These are phyloP conservation scores for Ascidia mentula DNA, from an alignment of 23 tunicate species.

Conservation along the genomic window DNA sequence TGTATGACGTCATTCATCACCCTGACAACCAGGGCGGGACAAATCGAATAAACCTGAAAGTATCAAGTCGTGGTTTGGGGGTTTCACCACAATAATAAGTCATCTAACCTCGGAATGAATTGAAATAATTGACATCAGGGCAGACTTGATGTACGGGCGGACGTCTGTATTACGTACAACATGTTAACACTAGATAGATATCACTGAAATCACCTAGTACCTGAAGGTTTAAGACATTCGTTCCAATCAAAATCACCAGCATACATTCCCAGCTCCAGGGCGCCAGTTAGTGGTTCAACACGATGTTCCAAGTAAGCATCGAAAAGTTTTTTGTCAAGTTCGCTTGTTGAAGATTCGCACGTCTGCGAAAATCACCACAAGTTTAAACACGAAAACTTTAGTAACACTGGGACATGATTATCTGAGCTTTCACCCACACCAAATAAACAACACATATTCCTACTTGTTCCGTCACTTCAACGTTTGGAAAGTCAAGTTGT, in stretches of 20 bases:
- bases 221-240: conserved; percentile 70
- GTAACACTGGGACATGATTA: no score
- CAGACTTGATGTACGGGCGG: conserved; percentile 85
- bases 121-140: conserved; percentile 70
- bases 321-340: conserved; percentile 68
- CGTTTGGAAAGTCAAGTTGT: conserved; percentile 52
- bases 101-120: conserved; percentile 86
- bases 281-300: conserved; percentile 69
- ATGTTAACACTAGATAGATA: background rate
- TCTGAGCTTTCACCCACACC: no score
- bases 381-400: no score
- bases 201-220: conserved; percentile 15
- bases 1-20: conserved; percentile 48
- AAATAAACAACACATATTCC: background rate
- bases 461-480: conserved; percentile 48
- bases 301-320: conserved; percentile 79
- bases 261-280: conserved; percentile 90
- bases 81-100: background rate
- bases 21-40: conserved; percentile 50
- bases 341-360: conserved; percentile 32
- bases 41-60: conserved; percentile 65
- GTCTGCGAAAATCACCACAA: background rate
- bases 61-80: background rate
- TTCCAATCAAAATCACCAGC: conserved; percentile 85
- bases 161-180: no score